Percentiles rank a stretch among this genome's conserved stretches.
phyloP scores from a whole-genome alignment of 2,888 invertebrate genomes.

The Leucophenga maculata region DNA sequence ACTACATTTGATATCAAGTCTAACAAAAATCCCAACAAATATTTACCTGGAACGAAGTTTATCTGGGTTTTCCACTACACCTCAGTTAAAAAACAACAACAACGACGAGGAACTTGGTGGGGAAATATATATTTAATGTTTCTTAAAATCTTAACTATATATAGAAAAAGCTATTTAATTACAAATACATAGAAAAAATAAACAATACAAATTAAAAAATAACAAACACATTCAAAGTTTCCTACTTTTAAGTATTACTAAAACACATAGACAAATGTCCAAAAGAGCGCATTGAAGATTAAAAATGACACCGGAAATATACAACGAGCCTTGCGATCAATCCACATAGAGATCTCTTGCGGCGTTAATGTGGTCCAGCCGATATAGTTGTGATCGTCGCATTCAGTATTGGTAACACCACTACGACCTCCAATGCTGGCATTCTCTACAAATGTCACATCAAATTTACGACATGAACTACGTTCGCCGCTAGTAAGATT shows the following conservation, averaged over 20 bases:
- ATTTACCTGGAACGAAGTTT: too few relatives aligned
- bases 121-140: too few relatives aligned
- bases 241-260: background rate
- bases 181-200: too few relatives aligned
- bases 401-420: background rate
- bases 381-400: constrained; percentile 74
- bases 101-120: too few relatives aligned
- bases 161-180: too few relatives aligned
- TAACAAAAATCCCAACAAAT: too few relatives aligned
- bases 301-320: constrained; percentile 85
- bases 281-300: constrained; percentile 85
- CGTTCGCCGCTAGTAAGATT: constrained; percentile 29
- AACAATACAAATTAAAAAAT: background rate
- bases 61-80: too few relatives aligned
- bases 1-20: too few relatives aligned
- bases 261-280: constrained; percentile 80
- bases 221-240: background rate
- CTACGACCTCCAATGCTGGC: constrained; percentile 29
- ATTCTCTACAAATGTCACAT: constrained; percentile 54
- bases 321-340: constrained; percentile 82
- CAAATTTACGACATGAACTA: constrained; percentile 46
- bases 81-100: too few relatives aligned
- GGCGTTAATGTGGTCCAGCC: constrained; percentile 89
- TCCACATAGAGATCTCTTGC: constrained; percentile 90
- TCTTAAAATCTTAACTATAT: too few relatives aligned